Percentiles rank a stretch among this genome's conserved stretches.
phyloP scores from a whole-genome alignment of 2,888 invertebrate genomes.

The Polyommatus icarus region DNA sequence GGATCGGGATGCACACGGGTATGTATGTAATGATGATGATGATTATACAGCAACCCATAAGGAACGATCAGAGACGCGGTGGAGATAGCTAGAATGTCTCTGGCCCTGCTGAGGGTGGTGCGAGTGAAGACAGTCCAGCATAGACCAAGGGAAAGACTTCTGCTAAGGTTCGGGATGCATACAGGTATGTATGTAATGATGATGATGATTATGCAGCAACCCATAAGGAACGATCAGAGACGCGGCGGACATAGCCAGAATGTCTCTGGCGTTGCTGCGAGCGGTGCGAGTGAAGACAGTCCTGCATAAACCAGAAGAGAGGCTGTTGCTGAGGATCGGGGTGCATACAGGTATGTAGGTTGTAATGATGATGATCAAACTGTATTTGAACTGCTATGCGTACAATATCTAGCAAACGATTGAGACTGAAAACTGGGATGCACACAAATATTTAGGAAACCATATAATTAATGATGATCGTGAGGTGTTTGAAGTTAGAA shows the following conservation, averaged over 20 bases:
- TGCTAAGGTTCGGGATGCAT: conserved; percentile 96
- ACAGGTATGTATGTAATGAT: conserved; percentile 77
- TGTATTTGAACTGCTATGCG: no score
- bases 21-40: conserved; percentile 16
- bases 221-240: not conserved
- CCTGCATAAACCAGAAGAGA: conserved; percentile 93
- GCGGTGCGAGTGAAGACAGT: conserved; percentile 93
- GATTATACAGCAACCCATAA: no score
- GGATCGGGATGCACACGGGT: conserved; percentile 97
- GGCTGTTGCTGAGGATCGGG: conserved; percentile 94
- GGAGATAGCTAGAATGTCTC: not conserved
- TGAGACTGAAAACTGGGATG: conserved; percentile 92
- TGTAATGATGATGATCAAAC: not conserved
- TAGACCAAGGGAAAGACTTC: conserved; percentile 91
- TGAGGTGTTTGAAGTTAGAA: no score
- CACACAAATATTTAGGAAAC: conserved; percentile 84
- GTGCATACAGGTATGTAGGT: conserved; percentile 88
- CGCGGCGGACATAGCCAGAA: not conserved
- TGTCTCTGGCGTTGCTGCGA: conserved; percentile 83
- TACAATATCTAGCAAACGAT: not conserved
- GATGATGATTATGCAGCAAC: no score
- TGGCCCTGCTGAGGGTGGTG: conserved; percentile 89
- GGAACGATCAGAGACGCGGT: not conserved
- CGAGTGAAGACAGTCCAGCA: conserved; percentile 94
- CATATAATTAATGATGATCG: no score